Evolutionary conservation across 1,140 invertebrate species (phyloP).

Genomic region (Drosophila nigrodunni): DNA sequence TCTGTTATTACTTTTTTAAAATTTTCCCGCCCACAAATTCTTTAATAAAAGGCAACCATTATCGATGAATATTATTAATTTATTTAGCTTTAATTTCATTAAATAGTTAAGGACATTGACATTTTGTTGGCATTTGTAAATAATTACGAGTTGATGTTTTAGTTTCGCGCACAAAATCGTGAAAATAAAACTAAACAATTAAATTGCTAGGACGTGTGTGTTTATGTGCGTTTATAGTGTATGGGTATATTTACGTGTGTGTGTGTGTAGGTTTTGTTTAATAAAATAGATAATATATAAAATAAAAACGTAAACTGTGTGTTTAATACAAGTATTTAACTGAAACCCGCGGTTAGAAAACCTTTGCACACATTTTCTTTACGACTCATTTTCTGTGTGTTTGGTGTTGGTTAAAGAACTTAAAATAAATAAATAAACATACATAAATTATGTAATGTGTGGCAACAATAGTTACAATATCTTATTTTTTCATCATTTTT

Average conservation of each 20-base stretch:
- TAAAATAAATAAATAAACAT: conserved; percentile 80
- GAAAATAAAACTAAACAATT: conserved; percentile 78
- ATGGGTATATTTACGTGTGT: conserved; percentile 34
- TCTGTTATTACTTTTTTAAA: too few species aligned
- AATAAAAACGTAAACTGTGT: conserved; percentile 62
- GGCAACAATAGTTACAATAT: conserved; percentile 79
- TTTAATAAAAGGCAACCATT: conserved; percentile 1
- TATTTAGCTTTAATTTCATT: conserved; percentile 81
- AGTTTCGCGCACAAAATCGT: conserved; percentile 56
- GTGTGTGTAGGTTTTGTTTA: conserved; percentile 50
- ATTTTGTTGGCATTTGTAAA: conserved; percentile 73
- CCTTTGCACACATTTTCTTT: conserved; percentile 42
- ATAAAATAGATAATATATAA: conserved; percentile 52
- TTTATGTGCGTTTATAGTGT: conserved; percentile 33
- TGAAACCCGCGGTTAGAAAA: conserved; percentile 68
- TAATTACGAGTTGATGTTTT: conserved; percentile 53
- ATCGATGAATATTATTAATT: conserved; percentile 69
- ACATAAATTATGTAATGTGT: conserved; percentile 78
- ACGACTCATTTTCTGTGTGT: conserved; percentile 19
- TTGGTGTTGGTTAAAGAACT: conserved; percentile 56
- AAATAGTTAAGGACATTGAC: conserved; percentile 83
- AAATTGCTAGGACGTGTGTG: conserved; percentile 75
- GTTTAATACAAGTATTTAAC: conserved; percentile 67
- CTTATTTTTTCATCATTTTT: conserved; percentile 42
- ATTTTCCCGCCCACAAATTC: too few species aligned